These are phyloP conservation scores for Toxotes lorentzi DNA, from an alignment of 2,797 vertebrate genomes.

Conservation along the genomic window DNA sequence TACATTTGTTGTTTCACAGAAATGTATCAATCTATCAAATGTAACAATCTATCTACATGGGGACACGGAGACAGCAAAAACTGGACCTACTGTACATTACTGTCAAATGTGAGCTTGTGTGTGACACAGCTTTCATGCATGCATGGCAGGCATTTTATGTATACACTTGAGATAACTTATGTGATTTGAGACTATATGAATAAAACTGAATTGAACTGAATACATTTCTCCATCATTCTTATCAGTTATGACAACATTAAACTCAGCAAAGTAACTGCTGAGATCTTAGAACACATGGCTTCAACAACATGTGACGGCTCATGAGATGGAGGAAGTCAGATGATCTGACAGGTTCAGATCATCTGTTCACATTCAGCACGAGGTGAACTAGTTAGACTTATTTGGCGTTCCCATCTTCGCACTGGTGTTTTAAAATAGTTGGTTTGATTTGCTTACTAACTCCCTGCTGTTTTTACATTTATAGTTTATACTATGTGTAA, in stretches of 20 bases:
- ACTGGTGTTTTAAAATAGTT: background rate
- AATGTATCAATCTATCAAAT: background rate
- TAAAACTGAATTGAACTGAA: too few relatives aligned
- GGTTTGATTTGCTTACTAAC: background rate
- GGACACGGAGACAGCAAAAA: background rate
- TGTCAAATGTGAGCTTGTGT: background rate
- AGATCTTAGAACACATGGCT: too few relatives aligned
- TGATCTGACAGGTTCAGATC: too few relatives aligned
- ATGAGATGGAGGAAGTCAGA: too few relatives aligned
- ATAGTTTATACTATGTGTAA: background rate
- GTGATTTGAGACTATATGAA: too few relatives aligned
- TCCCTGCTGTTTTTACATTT: background rate
- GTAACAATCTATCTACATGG: background rate
- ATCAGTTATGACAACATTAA: too few relatives aligned
- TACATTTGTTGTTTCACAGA: too few relatives aligned
- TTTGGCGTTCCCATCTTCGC: background rate
- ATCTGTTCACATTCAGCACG: too few relatives aligned
- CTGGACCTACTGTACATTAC: background rate
- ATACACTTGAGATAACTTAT: too few relatives aligned
- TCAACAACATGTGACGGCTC: too few relatives aligned
- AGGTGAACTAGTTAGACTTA: background rate
- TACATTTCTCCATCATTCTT: too few relatives aligned
- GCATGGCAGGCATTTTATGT: background rate
- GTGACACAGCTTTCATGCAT: background rate
- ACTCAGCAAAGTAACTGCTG: too few relatives aligned